Conservation (phyloP, 1,140 invertebrate species). For the Atta cephalotes region DNA sequence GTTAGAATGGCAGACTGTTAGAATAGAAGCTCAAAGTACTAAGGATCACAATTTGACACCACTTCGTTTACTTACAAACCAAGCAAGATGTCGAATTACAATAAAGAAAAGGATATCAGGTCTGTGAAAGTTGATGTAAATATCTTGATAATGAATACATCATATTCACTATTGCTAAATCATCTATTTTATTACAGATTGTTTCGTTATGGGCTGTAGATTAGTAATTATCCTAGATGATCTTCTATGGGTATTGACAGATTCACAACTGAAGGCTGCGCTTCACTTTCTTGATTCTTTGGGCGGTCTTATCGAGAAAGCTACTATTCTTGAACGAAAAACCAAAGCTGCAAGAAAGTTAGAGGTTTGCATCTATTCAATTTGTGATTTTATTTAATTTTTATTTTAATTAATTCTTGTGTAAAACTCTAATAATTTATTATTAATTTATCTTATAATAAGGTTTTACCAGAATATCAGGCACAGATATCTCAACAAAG, state of each 20-base stretch:
- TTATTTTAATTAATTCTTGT: neutral
- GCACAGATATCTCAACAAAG: constrained; percentile 91
- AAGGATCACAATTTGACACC: constrained; percentile 94
- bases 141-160: neutral
- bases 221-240: constrained; percentile 98
- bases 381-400: constrained; percentile 14
- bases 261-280: constrained; percentile 98
- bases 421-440: constrained; percentile 39
- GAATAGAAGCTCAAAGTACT: constrained; percentile 96
- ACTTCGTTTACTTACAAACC: constrained; percentile 96
- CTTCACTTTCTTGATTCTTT: constrained; percentile 97
- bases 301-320: constrained; percentile 93
- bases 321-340: constrained; percentile 93
- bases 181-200: constrained; percentile 89
- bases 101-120: constrained; percentile 97
- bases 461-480: constrained; percentile 93
- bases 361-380: constrained; percentile 87
- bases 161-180: neutral
- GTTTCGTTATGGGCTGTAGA: constrained; percentile 96
- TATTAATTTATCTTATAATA: constrained; percentile 57
- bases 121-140: constrained; percentile 82
- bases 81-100: constrained; percentile 97
- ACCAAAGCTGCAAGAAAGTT: constrained; percentile 96
- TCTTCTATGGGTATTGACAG: constrained; percentile 98
- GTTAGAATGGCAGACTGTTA: constrained; percentile 97